Evolutionary conservation across 2,797 vertebrate species (phyloP), one percentile per base, ranked within the genome.

Genomic region (Syndactyla subalaris): DNA sequence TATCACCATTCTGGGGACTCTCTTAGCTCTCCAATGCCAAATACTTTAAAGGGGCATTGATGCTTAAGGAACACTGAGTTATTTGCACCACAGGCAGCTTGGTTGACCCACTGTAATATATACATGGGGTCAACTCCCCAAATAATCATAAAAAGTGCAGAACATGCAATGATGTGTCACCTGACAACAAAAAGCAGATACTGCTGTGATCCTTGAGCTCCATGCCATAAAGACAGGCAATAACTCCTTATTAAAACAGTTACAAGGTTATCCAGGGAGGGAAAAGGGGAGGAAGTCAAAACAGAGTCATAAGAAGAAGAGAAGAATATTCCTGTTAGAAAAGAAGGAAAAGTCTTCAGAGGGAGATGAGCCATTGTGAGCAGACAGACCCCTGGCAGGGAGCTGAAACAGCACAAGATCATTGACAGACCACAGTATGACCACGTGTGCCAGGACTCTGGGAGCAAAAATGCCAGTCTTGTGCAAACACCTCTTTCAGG

Each of bases 371-470:
- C 89, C 34, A 8, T 10, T 5, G 2, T 26, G 41, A 90, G 34
- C 32, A 84, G 75, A 67, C 20, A 2, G 6, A 3, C 16, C 24
- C 34, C 20, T 48, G 45, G 32, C 74, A 74, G 39, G 30, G 21
- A 61, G 49, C 26, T 80, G 67, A 65, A 83, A 67, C 2, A 9
- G 34, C 76, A 52, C 30, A 43, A 57, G 54, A 45, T 19, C 2
- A 0, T 19, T 67, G 80, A 38, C 4, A 46, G 19, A 49, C 19
- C 0, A 0, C 0, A 10, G 5, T n/a, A 6, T 12, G 30, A 55
- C 26, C n/a, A 45, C 2, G 0, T 30, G 7, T 63, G 32, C 49
- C 34, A 68, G 51, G 32, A 14, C 17, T 72, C 48, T 9, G 55
- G 61, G 7, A 18, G 27, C 6, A 79, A 59, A 72, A 65, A 43